Conservation (phyloP, 2,113 vertebrate species). For the Charina bottae region DNA sequence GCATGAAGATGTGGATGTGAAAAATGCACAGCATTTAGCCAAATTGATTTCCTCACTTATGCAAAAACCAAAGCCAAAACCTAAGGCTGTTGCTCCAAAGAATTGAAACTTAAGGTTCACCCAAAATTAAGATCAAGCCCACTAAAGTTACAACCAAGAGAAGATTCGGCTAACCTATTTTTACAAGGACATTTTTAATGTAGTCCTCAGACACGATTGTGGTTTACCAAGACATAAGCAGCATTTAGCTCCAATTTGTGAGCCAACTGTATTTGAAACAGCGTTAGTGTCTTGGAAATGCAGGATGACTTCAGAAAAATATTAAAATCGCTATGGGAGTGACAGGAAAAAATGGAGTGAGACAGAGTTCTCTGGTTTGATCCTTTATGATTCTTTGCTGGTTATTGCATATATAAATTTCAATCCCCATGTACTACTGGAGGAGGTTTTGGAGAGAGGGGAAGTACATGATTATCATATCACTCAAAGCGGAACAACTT, state of each 20-base stretch:
- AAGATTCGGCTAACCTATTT: constrained; percentile 52
- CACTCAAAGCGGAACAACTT: constrained; percentile 75
- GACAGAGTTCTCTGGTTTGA: constrained; percentile 77
- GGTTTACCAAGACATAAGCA: constrained; percentile 53
- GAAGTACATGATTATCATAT: constrained; percentile 77
- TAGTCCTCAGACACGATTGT: constrained; percentile 63
- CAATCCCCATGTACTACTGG: constrained; percentile 72
- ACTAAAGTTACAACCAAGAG: constrained; percentile 59
- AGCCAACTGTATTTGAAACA: constrained; percentile 77
- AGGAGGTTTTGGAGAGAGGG: constrained; percentile 26
- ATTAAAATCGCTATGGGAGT: constrained; percentile 85
- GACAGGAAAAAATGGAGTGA: constrained; percentile 83
- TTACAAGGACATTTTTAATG: constrained; percentile 59
- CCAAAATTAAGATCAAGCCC: constrained; percentile 43
- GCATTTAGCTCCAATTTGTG: constrained; percentile 68
- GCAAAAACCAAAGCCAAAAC: neutral
- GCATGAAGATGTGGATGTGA: neutral
- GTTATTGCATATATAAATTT: constrained; percentile 83
- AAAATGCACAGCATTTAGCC: neutral
- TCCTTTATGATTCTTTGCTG: constrained; percentile 81
- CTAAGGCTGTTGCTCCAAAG: constrained; percentile 46
- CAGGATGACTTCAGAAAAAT: constrained; percentile 77
- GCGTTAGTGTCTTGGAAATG: constrained; percentile 79
- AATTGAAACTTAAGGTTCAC: constrained; percentile 63
- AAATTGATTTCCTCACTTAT: constrained; percentile 49